Evolutionary conservation across 2,113 vertebrate genomes (phyloP), one percentile per base, ranked within the genome.

Genomic region (Mirza zaza): DNA sequence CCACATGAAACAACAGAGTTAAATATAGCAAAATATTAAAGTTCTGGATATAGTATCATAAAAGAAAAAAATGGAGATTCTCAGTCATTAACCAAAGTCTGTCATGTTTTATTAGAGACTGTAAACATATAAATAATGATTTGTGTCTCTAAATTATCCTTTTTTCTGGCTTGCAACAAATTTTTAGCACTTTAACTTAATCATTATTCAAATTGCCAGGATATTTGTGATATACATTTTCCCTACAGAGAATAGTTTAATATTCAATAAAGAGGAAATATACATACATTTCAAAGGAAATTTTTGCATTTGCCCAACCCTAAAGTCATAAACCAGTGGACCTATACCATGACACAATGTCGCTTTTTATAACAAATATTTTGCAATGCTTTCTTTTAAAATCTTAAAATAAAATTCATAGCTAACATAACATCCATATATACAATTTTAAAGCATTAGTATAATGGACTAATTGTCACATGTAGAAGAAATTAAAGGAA

Each of bases 101-200:
- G 32, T 50, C 20, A 23, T 75, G 3, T 82, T 93, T 83, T 81
- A 93, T 48, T 76, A 95, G 20, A 90, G 39, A 79, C 77, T 55
- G n/a, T 4, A 77, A 88, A 91, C 88, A 75, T 93, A 90, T 52
- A 92, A 95, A 87, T 52, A 86, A 15, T 4, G 88, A 91, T 82
- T 73, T 90, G 59, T 87, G 34, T 73, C 13, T 79, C 50, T 67
- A 75, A 83, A 57, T 25, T 34, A 29, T 92, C 42, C 39, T 83
- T 86, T 90, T 97, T 94, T n/a, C 48, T 45, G 14, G 21, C 39
- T 79, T 93, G 52, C 82, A 82, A 86, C 20, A 91, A 82, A 92
- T 36, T 68, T 73, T 94, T 92, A 63, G 65, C 71, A 34, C 21
- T 92, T 97, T 94, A 94, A 97, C 17, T 29, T 90, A 90, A 94